These are phyloP conservation scores for Eupithecia insigniata DNA, from an alignment of 2,888 invertebrate genomes.

Conservation along the genomic window DNA sequence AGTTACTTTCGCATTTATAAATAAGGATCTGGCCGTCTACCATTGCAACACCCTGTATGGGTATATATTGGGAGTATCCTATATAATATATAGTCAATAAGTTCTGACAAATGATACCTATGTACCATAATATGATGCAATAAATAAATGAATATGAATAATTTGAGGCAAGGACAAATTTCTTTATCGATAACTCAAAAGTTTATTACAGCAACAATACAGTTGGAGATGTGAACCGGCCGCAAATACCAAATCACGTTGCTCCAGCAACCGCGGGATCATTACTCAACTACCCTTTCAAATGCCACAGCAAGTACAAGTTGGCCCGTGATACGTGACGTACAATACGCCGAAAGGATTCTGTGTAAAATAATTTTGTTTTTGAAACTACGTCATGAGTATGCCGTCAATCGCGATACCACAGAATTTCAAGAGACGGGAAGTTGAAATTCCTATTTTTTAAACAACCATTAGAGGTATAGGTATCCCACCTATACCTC, in stretches of 20 bases:
- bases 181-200: constrained; percentile 21
- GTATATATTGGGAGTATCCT: too few species aligned
- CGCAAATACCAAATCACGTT: constrained; percentile 54
- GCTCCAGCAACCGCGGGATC: constrained; percentile 56
- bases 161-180: neutral
- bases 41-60: too few species aligned
- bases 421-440: neutral
- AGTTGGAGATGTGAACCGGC: constrained; percentile 47
- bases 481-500: too few species aligned
- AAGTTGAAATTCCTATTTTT: neutral
- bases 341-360: neutral
- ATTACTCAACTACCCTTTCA: constrained; percentile 51
- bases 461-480: too few species aligned
- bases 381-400: neutral
- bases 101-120: too few species aligned
- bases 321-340: neutral
- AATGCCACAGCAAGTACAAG: constrained; percentile 45
- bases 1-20: too few species aligned
- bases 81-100: too few species aligned
- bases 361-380: neutral
- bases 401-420: neutral
- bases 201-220: constrained; percentile 35
- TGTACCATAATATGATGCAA: too few species aligned
- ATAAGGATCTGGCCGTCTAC: too few species aligned
- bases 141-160: too few species aligned